Evolutionary conservation across 1,140 invertebrate species (phyloP), one percentile per base, ranked within the genome.

Genomic region (Drosophila orosa): DNA sequence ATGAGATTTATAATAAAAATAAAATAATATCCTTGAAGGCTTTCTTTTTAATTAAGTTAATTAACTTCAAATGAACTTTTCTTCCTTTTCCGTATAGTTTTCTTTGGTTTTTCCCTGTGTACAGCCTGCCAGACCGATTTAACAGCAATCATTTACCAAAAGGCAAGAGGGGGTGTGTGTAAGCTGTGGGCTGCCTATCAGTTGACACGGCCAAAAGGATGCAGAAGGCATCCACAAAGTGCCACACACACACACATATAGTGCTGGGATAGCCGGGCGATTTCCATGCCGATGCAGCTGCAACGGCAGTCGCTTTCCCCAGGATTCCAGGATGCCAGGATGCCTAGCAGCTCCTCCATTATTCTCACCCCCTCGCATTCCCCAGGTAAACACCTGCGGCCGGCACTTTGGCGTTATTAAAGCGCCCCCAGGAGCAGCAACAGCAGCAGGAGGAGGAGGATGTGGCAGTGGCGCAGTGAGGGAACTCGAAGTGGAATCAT

Each of bases 351-450:
- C 24, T 12, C 10, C 35, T 35, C 31, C 50, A 54, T 35, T 54
- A 35, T 54, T 40, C 29, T n/a, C n/a, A n/a, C n/a, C n/a, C n/a
- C 24, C 22, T 17, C 44, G 1, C 54, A 15, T 27, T 9, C 52
- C 73, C 15, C 39, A 40, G 48, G 39, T 40, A 58, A 65, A 82
- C 82, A 83, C 66, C 82, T 86, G 82, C 81, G 81, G 66, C 73
- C 63, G 59, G 24, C 57, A 66, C 57, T 85, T 86, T 67, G 62
- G 63, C 54, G 66, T 60, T 67, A 85, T 84, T 84, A 85, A 85
- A 80, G 81, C 71, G 66, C 80, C 72, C 42, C 71, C 60, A 65
- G 27, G 61, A 31, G 10, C 60, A 3, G 27, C 27, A 29, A 6
- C 60, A 3, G 27, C 27, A 29, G 27, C 58, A 62, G 22, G 42